Base-by-base conservation (phyloP, 2,888 invertebrate genomes). In the Platycheirus rosarum region DNA sequence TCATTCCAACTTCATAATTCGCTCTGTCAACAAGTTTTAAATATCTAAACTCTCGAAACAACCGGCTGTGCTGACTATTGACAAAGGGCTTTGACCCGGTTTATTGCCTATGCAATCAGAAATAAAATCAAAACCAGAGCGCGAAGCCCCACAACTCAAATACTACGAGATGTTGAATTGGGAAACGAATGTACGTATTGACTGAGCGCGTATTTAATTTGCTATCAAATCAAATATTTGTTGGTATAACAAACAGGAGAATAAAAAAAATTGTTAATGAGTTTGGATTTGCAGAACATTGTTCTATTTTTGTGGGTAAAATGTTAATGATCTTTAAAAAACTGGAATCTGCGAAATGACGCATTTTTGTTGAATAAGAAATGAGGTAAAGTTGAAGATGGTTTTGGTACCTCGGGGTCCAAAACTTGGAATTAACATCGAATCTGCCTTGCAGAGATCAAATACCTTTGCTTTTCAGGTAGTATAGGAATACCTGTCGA, bases 51-150 rank as follows among this genome's bases (percentile, higher is more conserved):
- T n/a, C n/a, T 23, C 13, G 16, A 57, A 23, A 13, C 14, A 11
- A 60, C 29, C 44, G 29, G 60, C 44, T 57, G 23, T 11, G 23
- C 9, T 55, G 42, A 9, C 18, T 2, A 23, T 57, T 23, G 8
- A 60, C 42, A 37, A 18, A 32, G 32, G 32, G 11, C 48, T 44
- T 66, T 46, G 73, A 78, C 73, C 66, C 42, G 77, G 51, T 73
- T 78, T n/a, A 29, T 8, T 9, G 42, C 14, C 40, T 23, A 42
- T 37, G 18, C 26, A 44, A 44, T 44, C 55, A 20, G 40, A 51
- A 60, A 16, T 13, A 8, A 48, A 40, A 42, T 23, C 53, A 53
- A 13, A 57, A 40, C 23, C 23, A 40, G 6, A 40, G 40, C 57
- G 40, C 60, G 44, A 60, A 44, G 60, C 60, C 60, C 60, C n/a